phyloP scores from a whole-genome alignment of 2,113 vertebrate species.

The Odocoileus hemionus region DNA sequence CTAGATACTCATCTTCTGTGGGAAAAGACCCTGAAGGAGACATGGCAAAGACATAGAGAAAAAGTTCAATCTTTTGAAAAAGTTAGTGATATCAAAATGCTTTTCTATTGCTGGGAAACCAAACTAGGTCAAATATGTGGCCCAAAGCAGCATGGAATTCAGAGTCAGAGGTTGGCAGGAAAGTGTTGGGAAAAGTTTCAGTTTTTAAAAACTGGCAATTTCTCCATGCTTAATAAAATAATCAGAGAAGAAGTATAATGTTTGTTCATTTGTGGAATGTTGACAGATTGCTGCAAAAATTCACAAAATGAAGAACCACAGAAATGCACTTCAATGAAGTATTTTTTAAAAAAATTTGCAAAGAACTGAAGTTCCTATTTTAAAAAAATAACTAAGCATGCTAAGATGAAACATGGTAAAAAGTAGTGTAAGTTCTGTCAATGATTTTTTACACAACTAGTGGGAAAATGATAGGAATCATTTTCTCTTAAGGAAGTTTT shows the following conservation, averaged over 20 bases:
- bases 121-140: conserved; percentile 29
- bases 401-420: conserved; percentile 71
- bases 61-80: conserved; percentile 47
- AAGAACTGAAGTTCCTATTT: conserved; percentile 72
- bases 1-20: background rate
- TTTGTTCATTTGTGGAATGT: conserved; percentile 79
- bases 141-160: conserved; percentile 62
- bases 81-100: conserved; percentile 58
- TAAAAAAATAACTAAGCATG: conserved; percentile 78
- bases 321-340: conserved; percentile 67
- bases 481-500: conserved; percentile 51
- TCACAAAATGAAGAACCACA: conserved; percentile 65
- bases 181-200: conserved; percentile 60
- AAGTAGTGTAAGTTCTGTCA: conserved; percentile 52
- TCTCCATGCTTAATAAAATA: conserved; percentile 55
- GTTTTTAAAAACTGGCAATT: conserved; percentile 72
- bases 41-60: conserved; percentile 33
- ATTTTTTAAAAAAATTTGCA: conserved; percentile 66
- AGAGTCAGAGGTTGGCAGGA: conserved; percentile 72
- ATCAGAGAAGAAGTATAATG: conserved; percentile 71
- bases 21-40: conserved; percentile 26
- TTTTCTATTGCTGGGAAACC: conserved; percentile 11
- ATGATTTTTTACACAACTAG: conserved; percentile 63
- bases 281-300: conserved; percentile 67
- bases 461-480: conserved; percentile 76